Evolutionary conservation across 2,797 vertebrate genomes (phyloP).

Genomic region (Sebastolobus altivelis): DNA sequence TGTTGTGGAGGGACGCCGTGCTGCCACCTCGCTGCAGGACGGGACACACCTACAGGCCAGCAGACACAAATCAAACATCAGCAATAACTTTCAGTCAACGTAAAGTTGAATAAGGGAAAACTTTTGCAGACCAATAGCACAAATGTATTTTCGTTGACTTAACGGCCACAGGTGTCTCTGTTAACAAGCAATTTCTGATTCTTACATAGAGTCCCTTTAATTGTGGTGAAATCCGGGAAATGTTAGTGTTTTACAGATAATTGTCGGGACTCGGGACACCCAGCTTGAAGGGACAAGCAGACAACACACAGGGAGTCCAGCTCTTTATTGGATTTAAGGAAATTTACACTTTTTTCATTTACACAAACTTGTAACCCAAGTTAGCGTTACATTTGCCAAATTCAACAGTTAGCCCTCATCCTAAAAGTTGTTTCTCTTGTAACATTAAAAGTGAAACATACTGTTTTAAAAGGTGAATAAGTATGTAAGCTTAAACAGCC

Average conservation of each 20-base stretch:
- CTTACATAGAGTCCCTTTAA: background rate
- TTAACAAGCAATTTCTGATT: too few species aligned
- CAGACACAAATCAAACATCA: background rate
- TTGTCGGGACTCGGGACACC: background rate
- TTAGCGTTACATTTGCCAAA: too few species aligned
- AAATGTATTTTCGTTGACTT: background rate
- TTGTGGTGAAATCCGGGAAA: background rate
- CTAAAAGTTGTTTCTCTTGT: too few species aligned
- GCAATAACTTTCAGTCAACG: background rate
- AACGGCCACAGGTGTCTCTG: too few species aligned
- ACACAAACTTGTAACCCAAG: too few species aligned
- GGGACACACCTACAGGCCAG: constrained; percentile 79
- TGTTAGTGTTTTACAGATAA: background rate
- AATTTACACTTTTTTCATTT: too few species aligned
- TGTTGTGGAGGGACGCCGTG: constrained; percentile 92
- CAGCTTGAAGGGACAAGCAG: background rate
- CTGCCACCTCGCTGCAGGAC: constrained; percentile 89
- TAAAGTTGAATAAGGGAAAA: background rate
- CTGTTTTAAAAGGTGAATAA: too few species aligned
- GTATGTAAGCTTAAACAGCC: background rate
- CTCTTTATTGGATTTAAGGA: too few species aligned
- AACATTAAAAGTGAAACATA: too few species aligned
- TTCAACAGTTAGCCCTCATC: too few species aligned
- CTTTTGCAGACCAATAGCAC: background rate
- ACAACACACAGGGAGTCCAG: background rate